Evolutionary conservation across 2,113 vertebrate species (phyloP), one percentile per base, ranked within the genome.

Genomic region (Acrocephalus kingi): DNA sequence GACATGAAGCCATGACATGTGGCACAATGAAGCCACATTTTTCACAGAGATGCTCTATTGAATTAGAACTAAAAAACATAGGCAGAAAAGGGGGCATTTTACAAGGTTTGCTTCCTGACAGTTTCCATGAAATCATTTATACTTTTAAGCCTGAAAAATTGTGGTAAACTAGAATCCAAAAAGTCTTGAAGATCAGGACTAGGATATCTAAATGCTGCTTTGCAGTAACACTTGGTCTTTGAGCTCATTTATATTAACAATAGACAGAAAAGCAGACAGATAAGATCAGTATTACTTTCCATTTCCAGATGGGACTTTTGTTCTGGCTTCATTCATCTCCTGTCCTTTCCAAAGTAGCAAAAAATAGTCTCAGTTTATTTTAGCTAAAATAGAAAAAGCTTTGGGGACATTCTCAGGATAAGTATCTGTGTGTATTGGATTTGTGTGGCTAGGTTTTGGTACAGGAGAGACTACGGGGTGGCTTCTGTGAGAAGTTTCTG

Each of bases 61-160:
- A 79, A 88, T 94, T 90, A 10, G 3, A 97, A 82, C 63, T 91
- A 24, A 96, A 74, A 89, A 64, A 8, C 64, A 27, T 7, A 66
- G 54, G 15, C 37, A 77, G 35, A 23, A 96, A 78, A 74, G 22
- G 2, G 5, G 37, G 7, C 15, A 19, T 43, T 92, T 88, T 52
- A 43, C 37, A 61, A 67, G 4, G 16, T 39, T 93, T 5, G 2
- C n/a, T 48, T 69, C 54, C 49, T 64, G 52, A 75, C 27, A 92
- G 43, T 17, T 79, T 90, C 80, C 63, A 55, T 28, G 49, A 63
- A 90, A n/a, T 45, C 1, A 54, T 67, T 63, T 86, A 30, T 43
- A 39, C 7, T 59, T 92, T 22, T n/a, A 77, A 84, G 28, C 6
- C 19, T 75, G n/a, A 55, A 77, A 77, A 87, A 30, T 72, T 13